Evolutionary conservation across 2,113 vertebrate species (phyloP).

Genomic region (Podarcis cretensis): DNA sequence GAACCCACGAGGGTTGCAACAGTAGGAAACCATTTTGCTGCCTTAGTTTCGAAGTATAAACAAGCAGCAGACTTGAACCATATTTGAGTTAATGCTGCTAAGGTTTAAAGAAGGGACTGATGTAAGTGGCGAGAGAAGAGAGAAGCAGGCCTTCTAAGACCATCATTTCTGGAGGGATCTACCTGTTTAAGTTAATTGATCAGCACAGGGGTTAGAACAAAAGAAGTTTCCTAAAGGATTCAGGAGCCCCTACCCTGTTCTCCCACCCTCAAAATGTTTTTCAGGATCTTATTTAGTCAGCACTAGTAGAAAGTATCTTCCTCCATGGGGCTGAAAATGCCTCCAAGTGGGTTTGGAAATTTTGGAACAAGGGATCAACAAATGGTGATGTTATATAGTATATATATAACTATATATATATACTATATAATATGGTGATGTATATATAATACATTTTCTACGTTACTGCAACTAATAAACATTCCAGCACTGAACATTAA

Average conservation of each 20-base stretch:
- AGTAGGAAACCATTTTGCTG: neutral
- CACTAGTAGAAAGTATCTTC: neutral
- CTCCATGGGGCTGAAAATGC: neutral
- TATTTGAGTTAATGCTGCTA: too few relatives aligned
- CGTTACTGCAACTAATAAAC: neutral
- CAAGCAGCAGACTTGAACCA: neutral
- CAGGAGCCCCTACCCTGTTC: neutral
- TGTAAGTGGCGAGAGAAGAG: too few relatives aligned
- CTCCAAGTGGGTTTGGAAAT: neutral
- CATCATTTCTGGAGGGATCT: slow-evolving; percentile 5
- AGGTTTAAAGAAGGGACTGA: neutral
- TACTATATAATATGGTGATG: too few relatives aligned
- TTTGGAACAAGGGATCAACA: neutral
- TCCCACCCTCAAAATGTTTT: neutral
- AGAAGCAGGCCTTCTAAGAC: neutral
- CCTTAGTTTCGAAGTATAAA: neutral
- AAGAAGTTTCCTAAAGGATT: neutral
- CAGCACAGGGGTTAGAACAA: neutral
- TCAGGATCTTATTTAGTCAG: neutral
- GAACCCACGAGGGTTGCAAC: neutral
- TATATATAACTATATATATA: too few relatives aligned
- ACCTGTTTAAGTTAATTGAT: neutral
- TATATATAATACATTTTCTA: neutral
- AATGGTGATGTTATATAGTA: neutral
- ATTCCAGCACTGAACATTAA: neutral